Percentiles rank a stretch among this genome's conserved stretches.
These are phyloP conservation scores for Leucoma salicis DNA, from an alignment of 2,888 invertebrate genomes.

Conservation along the genomic window DNA sequence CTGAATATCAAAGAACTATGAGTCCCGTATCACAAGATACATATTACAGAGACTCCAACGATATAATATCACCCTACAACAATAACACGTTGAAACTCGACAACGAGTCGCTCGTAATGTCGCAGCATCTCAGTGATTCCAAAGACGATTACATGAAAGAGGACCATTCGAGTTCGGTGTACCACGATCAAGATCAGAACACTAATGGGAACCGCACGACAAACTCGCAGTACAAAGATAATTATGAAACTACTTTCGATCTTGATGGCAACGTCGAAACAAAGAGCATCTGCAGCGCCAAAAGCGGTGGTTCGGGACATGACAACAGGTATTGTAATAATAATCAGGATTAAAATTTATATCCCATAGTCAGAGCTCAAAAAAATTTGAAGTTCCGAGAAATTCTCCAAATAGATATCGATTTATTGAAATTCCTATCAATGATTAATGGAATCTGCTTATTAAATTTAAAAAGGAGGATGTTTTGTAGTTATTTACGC, in stretches of 20 bases:
- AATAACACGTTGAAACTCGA: slow-evolving; percentile 77
- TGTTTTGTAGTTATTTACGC: slow-evolving; percentile 11
- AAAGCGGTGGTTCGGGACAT: slow-evolving; percentile 89
- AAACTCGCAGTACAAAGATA: slow-evolving; percentile 84
- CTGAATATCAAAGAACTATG: slow-evolving; percentile 63
- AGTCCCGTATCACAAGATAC: slow-evolving; percentile 83
- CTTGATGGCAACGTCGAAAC: slow-evolving; percentile 96
- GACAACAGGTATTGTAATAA: slow-evolving; percentile 91
- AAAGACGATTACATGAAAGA: slow-evolving; percentile 67
- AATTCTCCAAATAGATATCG: slow-evolving; percentile 9
- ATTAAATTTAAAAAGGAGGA: slow-evolving; percentile 14
- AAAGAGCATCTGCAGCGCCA: slow-evolving; percentile 92
- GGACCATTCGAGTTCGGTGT: slow-evolving; percentile 61
- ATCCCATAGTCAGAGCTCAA: too few relatives aligned
- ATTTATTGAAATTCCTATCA: slow-evolving; percentile 13
- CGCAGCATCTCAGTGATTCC: slow-evolving; percentile 65
- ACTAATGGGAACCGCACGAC: slow-evolving; percentile 51
- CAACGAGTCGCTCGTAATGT: slow-evolving; percentile 72
- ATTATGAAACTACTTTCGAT: slow-evolving; percentile 93
- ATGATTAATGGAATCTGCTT: slow-evolving; percentile 15
- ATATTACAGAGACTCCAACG: slow-evolving; percentile 71
- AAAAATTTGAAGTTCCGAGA: slow-evolving; percentile 17
- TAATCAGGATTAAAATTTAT: too few relatives aligned
- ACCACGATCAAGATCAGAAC: slow-evolving; percentile 64
- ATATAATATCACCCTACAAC: slow-evolving; percentile 60